Percentiles rank a stretch among this genome's conserved stretches.
Evolutionary conservation across 1,140 invertebrate species (phyloP).

Genomic region (Pogonus chalceus): DNA sequence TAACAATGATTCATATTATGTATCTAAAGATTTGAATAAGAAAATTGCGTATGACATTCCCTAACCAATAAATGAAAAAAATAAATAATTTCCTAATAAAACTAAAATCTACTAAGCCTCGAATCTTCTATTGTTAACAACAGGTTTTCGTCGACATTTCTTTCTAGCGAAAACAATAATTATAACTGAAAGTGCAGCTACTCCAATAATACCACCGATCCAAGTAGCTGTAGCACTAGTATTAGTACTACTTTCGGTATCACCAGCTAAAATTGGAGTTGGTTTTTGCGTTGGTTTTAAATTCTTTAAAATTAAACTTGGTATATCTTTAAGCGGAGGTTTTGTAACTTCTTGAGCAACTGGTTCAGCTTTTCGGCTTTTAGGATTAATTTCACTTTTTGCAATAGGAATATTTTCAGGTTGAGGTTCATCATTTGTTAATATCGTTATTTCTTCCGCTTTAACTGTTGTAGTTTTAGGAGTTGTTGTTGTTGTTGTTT

Average conservation of each 20-base stretch:
- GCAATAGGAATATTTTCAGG: neutral
- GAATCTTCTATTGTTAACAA: neutral
- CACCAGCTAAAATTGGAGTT: neutral
- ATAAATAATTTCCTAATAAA: too few species aligned
- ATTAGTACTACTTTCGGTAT: neutral
- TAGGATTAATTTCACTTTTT: neutral
- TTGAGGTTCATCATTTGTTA: neutral
- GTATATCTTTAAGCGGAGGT: too few species aligned
- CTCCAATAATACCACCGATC: neutral
- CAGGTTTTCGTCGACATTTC: neutral
- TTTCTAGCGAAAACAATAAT: neutral
- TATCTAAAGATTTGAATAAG: too few species aligned
- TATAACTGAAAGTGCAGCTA: neutral
- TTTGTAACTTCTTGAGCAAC: neutral
- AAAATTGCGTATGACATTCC: too few species aligned
- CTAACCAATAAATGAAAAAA: too few species aligned
- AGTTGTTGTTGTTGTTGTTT: constrained; percentile 17
- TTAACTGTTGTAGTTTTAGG: constrained; percentile 13
- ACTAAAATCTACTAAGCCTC: neutral
- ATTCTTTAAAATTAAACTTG: too few species aligned
- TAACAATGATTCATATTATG: too few species aligned
- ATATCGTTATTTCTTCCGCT: neutral
- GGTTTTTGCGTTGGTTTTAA: neutral
- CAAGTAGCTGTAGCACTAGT: neutral
- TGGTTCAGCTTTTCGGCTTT: neutral